Evolutionary conservation across 2,888 invertebrate genomes (phyloP).

Genomic region (Lasioglossum zephyrum): DNA sequence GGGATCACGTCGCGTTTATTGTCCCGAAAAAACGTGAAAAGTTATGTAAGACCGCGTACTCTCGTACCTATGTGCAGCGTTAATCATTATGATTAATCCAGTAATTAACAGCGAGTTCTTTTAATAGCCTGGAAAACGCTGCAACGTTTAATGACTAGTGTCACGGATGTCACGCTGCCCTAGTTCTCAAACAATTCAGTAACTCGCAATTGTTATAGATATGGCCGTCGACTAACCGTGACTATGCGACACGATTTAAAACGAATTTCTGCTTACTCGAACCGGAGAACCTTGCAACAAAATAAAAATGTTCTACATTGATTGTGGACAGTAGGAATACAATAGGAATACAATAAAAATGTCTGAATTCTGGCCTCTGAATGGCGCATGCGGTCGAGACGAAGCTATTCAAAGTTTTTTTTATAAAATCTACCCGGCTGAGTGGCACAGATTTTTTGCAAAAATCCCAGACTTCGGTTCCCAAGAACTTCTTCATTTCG

Average conservation of each 20-base stretch:
- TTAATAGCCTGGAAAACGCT: conserved; percentile 77
- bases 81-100: conserved; percentile 80
- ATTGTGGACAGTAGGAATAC: no score
- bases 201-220: conserved; percentile 51
- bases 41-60: conserved; percentile 42
- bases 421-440: background rate
- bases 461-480: background rate
- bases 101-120: conserved; percentile 79
- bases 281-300: background rate
- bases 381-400: background rate
- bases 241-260: conserved; percentile 19
- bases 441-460: background rate
- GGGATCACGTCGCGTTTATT: background rate
- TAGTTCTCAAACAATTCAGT: conserved; percentile 78
- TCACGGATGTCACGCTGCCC: conserved; percentile 80
- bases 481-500: background rate
- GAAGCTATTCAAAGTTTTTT: background rate
- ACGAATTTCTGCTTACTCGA: conserved; percentile 14
- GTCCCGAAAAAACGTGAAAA: background rate
- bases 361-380: background rate
- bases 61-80: conserved; percentile 66
- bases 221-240: conserved; percentile 16
- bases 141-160: conserved; percentile 78
- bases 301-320: no score
- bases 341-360: no score